phyloP scores from a whole-genome alignment of 2,888 invertebrate genomes.

The Philopedon plagiatum region DNA sequence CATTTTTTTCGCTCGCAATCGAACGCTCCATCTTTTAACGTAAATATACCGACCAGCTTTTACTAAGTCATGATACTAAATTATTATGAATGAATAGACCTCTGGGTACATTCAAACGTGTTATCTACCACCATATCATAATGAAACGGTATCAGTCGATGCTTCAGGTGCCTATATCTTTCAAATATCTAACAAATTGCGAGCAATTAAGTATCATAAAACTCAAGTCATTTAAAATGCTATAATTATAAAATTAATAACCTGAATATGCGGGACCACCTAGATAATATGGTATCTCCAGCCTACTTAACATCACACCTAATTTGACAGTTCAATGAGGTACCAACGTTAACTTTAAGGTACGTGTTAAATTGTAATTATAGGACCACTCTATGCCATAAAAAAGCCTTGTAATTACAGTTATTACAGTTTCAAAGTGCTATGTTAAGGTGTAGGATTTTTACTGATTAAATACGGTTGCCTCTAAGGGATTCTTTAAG shows the following conservation, averaged over 20 bases:
- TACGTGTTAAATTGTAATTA: constrained; percentile 45
- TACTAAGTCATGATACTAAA: constrained; percentile 15
- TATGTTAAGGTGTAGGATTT: constrained; percentile 37
- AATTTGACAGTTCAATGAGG: constrained; percentile 47
- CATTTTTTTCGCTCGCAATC: no score
- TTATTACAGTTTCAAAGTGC: constrained; percentile 39
- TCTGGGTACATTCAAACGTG: background rate
- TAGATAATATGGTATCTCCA: constrained; percentile 39
- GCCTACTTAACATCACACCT: constrained; percentile 35
- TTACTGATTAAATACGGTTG: constrained; percentile 42
- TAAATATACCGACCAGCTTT: background rate
- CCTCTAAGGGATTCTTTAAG: constrained; percentile 39
- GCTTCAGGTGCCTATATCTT: constrained; percentile 36
- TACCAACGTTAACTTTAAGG: constrained; percentile 28
- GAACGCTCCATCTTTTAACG: background rate
- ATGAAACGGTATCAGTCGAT: constrained; percentile 16
- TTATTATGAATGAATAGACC: constrained; percentile 28
- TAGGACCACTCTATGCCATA: constrained; percentile 41
- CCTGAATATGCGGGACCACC: constrained; percentile 37
- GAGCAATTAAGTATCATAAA: constrained; percentile 30
- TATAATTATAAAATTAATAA: constrained; percentile 38
- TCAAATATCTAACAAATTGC: constrained; percentile 37
- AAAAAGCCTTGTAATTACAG: constrained; percentile 38
- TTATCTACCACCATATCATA: constrained; percentile 19
- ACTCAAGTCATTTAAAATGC: constrained; percentile 24